Base-by-base conservation (phyloP, 2,888 invertebrate genomes). In the Archips crataeganus region DNA sequence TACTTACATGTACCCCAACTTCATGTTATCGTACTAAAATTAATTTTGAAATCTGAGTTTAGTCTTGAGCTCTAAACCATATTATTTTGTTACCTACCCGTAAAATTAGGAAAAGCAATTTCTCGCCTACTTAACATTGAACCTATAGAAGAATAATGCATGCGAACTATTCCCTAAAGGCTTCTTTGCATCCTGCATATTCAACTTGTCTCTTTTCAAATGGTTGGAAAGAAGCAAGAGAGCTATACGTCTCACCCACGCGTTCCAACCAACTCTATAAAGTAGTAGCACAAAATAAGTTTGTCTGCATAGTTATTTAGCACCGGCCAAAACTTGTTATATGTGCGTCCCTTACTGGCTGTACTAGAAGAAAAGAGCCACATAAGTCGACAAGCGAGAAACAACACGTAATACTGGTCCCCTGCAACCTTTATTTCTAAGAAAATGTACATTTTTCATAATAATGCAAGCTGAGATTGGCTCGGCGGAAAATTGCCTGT, bases 401-500 rank as follows among this genome's bases (percentile, higher is more conserved):
- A 11, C 70, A 62, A 63, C 45, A 63, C 71, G 73, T 66, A 75
- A 73, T 23, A 23, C 71, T 64, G 51, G 64, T 57, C 57, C 64
- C 69, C 54, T 70, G 70, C 70, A 59, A 71, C 71, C 68, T 74
- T 75, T 76, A 76, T 77, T 77, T 76, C 77, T 71, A 63, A 76
- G 77, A 77, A 77, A 66, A 74, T 71, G 68, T 75, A 51, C 57
- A 75, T 75, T 76, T 77, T 75, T 75, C 75, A 75, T 74, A 70
- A 74, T 74, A 71, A 73, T 71, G 71, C 64, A 67, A 65, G 75
- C 63, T 34, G 54, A 69, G 61, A 71, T 68, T 71, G 65, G 74
- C 68, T 69, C 66, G 63, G 49, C 34, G 73, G 74, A 77, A 78
- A 76, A 78, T 78, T 78, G 65, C 77, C 73, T 71, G 73, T 78